Evolutionary conservation across 2,888 invertebrate species (phyloP).

Genomic region (Icerya purchasi): DNA sequence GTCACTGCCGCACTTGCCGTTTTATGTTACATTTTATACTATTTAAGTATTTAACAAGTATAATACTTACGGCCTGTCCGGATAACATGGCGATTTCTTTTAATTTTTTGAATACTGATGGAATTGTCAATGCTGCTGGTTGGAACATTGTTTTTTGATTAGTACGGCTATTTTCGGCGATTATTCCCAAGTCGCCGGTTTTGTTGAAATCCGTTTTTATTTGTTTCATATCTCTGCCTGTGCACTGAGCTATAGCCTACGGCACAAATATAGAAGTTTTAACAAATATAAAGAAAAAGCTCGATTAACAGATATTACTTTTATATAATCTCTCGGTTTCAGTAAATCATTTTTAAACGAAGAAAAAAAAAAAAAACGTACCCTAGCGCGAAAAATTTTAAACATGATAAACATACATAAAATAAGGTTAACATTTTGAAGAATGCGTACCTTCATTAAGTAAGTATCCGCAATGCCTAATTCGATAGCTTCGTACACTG

Average conservation of each 20-base stretch:
- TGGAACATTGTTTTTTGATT: conserved; percentile 75
- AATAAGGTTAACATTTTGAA: not conserved
- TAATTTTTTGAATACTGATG: conserved; percentile 56
- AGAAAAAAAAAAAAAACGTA: not conserved
- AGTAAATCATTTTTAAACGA: not conserved
- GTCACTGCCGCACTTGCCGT: too few relatives aligned
- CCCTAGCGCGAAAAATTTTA: not conserved
- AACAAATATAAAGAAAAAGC: not conserved
- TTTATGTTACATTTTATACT: too few relatives aligned
- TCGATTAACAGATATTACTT: not conserved
- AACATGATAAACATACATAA: too few relatives aligned
- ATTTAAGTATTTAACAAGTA: not conserved
- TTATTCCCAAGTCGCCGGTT: conserved; percentile 73
- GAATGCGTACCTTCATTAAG: conserved; percentile 47
- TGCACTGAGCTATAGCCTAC: conserved; percentile 66
- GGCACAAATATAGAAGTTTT: conserved; percentile 1
- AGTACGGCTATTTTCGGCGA: conserved; percentile 64
- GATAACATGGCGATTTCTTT: conserved; percentile 69
- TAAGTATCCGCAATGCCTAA: conserved; percentile 87
- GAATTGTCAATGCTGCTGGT: conserved; percentile 52
- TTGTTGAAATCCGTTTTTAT: conserved; percentile 48
- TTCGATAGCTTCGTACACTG: conserved; percentile 82
- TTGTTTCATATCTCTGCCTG: conserved; percentile 60
- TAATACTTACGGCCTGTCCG: conserved; percentile 41
- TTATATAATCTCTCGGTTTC: not conserved